These are phyloP conservation scores for Tetragnatha montana DNA, from an alignment of 2,888 invertebrate species.

Conservation along the genomic window DNA sequence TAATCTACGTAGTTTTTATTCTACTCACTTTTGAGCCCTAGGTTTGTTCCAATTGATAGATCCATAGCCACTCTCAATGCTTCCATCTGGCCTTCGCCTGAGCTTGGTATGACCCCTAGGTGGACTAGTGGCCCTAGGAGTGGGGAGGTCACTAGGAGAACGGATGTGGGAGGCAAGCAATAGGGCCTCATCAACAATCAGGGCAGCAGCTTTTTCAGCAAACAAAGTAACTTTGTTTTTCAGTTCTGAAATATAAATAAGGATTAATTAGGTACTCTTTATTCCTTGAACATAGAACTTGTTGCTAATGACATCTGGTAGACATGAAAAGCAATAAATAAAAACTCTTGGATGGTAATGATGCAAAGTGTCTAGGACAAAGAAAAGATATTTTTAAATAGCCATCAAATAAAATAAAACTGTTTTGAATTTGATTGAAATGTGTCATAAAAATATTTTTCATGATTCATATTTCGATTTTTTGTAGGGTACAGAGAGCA, in stretches of 20 bases:
- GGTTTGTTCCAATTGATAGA: constrained; percentile 65
- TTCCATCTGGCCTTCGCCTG: constrained; percentile 61
- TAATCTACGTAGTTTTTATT: too few relatives aligned
- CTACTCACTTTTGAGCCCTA: constrained; percentile 2
- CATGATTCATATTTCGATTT: too few relatives aligned
- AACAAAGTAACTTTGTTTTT: constrained; percentile 66
- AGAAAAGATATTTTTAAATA: too few relatives aligned
- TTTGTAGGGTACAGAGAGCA: too few relatives aligned
- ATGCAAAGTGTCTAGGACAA: too few relatives aligned
- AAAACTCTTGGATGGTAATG: too few relatives aligned
- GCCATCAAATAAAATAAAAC: too few relatives aligned
- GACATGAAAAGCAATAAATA: too few relatives aligned
- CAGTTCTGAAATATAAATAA: constrained; percentile 36
- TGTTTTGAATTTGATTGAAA: too few relatives aligned
- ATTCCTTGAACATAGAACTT: too few relatives aligned
- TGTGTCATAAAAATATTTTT: too few relatives aligned
- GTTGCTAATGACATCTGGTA: too few relatives aligned
- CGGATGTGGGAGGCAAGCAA: constrained; percentile 63
- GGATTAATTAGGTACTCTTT: background rate
- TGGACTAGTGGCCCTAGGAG: constrained; percentile 25
- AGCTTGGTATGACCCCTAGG: constrained; percentile 37
- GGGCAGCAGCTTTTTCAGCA: constrained; percentile 64
- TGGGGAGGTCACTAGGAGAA: constrained; percentile 46
- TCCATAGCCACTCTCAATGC: constrained; percentile 68
- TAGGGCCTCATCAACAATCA: constrained; percentile 67